These are phyloP conservation scores for Drosophila yakuba DNA, from an alignment of 1,140 invertebrate genomes.

Conservation along the genomic window DNA sequence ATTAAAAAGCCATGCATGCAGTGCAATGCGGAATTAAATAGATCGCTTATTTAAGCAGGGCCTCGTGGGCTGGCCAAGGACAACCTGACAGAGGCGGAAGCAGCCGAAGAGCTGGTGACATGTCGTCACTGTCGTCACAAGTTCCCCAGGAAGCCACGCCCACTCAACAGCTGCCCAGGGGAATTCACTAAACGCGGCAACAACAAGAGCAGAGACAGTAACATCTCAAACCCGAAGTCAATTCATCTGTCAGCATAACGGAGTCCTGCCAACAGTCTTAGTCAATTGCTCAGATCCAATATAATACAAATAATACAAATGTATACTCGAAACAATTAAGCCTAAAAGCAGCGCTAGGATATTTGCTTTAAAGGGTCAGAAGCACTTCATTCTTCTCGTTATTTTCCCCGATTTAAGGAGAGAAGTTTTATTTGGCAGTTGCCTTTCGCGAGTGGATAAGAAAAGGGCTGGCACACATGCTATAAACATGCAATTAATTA, in stretches of 20 bases:
- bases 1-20: slow-evolving; percentile 33
- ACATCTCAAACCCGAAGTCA: slow-evolving; percentile 12
- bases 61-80: background rate
- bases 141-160: slow-evolving; percentile 10
- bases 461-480: slow-evolving; percentile 21
- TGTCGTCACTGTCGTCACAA: slow-evolving; percentile 69
- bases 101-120: slow-evolving; percentile 61
- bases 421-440: too few species aligned
- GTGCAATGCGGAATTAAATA: slow-evolving; percentile 43
- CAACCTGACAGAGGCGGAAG: slow-evolving; percentile 48
- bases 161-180: background rate
- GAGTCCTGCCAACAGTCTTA: slow-evolving; percentile 25
- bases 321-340: too few species aligned
- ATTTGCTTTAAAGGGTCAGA: too few species aligned
- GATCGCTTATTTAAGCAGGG: background rate
- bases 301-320: too few species aligned
- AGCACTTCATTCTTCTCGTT: too few species aligned
- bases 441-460: too few species aligned
- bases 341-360: too few species aligned
- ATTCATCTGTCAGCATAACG: slow-evolving; percentile 21
- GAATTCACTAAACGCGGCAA: slow-evolving; percentile 2
- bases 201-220: too few species aligned
- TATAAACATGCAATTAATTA: slow-evolving; percentile 62
- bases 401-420: too few species aligned
- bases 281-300: too few species aligned